Evolutionary conservation across 2,888 invertebrate genomes (phyloP), one percentile per base, ranked within the genome.

Genomic region (Limnephilus rhombicus): DNA sequence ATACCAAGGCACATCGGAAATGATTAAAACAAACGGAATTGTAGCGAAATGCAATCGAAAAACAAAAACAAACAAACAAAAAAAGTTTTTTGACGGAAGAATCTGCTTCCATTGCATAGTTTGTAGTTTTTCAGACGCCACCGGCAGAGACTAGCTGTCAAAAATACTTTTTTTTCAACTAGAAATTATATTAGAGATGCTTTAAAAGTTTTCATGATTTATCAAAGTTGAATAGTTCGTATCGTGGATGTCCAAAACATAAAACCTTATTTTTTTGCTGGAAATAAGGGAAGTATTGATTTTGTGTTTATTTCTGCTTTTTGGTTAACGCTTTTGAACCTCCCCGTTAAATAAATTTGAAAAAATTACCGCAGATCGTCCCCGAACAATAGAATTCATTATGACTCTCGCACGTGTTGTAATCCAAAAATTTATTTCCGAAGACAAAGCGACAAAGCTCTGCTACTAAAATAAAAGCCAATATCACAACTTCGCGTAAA

Each of bases 401-500:
- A 88, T 88, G 29, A 34, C 29, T 80, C 31, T 80, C 88, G 31
- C 29, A 88, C 88, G 88, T 88, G 68, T 88, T 88, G 88, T 88
- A 88, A 18, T 88, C 11, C 68, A 88, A 68, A 88, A 88, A 34
- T 88, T 53, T 53, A 68, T 88, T 88, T 80, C 31, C 88, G 24
- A 80, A 88, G 88, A 88, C 88, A 88, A 88, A 88, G 88, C 49
- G 80, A 31, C 87, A 29, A 41, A 31, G 49, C 49, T 31, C 34
- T 86, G 87, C n/a, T 24, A n/a, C 29, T 83, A 91, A 92, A 92
- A 92, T 85, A 92, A 81, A 85, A 85, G 88, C 87, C 88, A 91
- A 85, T 80, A 92, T 86, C 91, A 68, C 83, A 91, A 85, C 45
- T 82, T 86, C 91, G 49, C 83, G 85, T 92, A 89, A 92, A 92